phyloP scores from a whole-genome alignment of 2,888 invertebrate species.

The Spodoptera picta region DNA sequence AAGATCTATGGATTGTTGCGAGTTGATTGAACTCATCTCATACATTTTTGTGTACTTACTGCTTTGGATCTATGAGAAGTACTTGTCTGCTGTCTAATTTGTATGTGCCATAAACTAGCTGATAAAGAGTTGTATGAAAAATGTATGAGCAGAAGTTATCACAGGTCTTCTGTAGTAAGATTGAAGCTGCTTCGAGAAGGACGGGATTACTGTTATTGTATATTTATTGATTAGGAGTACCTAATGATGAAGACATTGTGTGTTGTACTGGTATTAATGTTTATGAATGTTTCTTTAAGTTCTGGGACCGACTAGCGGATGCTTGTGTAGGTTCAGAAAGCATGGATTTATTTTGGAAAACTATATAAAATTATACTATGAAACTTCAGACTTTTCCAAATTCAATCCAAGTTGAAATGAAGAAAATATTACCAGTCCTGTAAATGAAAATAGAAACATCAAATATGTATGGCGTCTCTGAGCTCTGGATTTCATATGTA shows the following conservation, averaged over 20 bases:
- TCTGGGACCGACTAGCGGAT: constrained; percentile 45
- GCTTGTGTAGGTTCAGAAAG: neutral
- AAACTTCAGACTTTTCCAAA: no score
- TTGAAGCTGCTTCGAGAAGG: constrained; percentile 25
- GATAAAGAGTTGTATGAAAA: constrained; percentile 8
- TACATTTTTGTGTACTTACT: constrained; percentile 25
- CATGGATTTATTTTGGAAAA: neutral
- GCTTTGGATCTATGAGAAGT: neutral
- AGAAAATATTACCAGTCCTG: no score
- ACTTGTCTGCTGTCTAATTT: constrained; percentile 11
- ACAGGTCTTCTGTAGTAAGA: constrained; percentile 13
- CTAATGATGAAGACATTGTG: constrained; percentile 71
- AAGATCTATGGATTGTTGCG: constrained; percentile 23
- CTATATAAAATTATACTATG: no score
- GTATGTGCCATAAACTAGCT: constrained; percentile 2
- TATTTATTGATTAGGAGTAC: constrained; percentile 50
- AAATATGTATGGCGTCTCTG: no score
- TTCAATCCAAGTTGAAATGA: no score
- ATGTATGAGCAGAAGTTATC: constrained; percentile 34
- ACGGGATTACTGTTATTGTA: constrained; percentile 33
- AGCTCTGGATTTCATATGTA: no score
- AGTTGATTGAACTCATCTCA: constrained; percentile 15
- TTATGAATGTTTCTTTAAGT: constrained; percentile 64
- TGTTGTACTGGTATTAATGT: constrained; percentile 66
- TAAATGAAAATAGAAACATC: no score